Evolutionary conservation across 2,888 invertebrate genomes (phyloP), one percentile per base, ranked within the genome.

Genomic region (Herminia tarsipennalis): DNA sequence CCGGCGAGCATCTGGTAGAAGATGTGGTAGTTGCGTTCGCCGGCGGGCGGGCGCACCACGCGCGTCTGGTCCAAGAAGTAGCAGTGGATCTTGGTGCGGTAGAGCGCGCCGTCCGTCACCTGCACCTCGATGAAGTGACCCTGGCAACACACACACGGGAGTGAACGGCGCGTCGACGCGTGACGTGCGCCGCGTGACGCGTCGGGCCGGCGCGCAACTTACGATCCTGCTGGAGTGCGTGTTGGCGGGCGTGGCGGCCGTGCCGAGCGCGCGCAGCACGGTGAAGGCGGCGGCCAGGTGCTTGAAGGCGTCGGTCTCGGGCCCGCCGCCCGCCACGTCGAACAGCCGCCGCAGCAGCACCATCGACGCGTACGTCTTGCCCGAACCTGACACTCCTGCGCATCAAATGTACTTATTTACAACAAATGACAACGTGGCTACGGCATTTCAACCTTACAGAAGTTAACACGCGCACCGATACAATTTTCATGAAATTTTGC

Each of bases 91-190:
- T 98, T 98, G 25, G 98, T 98, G 77, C 98, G 94, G 88, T 98
- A 98, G 41, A 98, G 93, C 37, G 98, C 97, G 58, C 98, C 98
- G 83, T 98, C 98, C 28, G 98, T 97, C 62, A 98, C 97, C 90
- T 98, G 98, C 57, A 98, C 98, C 90, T 98, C 98, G 74, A 98
- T 97, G 84, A 98, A 98, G 88, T 98, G 97, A 10, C 98, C 98
- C 97, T 97, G 83, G 46, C 44, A 86, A 83, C 5, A 47, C 6
- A 21, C 25, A 3, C 6, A 5, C 6, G n/a, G n/a, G n/a, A n/a
- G n/a, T n/a, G n/a, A n/a, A n/a, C n/a, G n/a, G n/a, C n/a, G n/a
- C n/a, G n/a, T n/a, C n/a, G n/a, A n/a, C n/a, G n/a, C n/a, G n/a
- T n/a, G n/a, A n/a, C n/a, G n/a, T n/a, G n/a, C n/a, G n/a, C n/a